Base-by-base conservation (phyloP, 2,797 vertebrate species). In the Chiloscyllium punctatum region DNA sequence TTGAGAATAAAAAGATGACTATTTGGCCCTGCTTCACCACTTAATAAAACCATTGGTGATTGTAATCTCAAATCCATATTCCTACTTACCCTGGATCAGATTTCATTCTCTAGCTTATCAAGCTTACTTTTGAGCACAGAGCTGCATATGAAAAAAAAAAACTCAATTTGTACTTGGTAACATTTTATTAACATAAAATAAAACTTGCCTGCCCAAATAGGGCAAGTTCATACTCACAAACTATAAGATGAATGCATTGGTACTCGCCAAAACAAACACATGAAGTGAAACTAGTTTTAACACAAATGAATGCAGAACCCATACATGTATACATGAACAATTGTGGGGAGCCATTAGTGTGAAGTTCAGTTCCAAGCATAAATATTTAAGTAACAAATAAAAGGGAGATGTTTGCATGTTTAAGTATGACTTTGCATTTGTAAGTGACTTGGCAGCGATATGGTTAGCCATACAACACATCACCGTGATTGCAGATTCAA, bases 101-200 rank as follows among this genome's bases (percentile, higher is more conserved):
- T 62, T 62, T 62, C 8, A 62, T 62, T 62, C 57, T 7, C 57
- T 62, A 62, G 57, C 57, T 48, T 48, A 48, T 42, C 42, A 48
- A 48, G 42, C 48, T 42, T 48, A 48, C 42, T 48, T 48, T 48
- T 48, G 57, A 74, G 25, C 3, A 51, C 6, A 69, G 2, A 48
- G 30, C 48, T 37, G 9, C 33, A 71, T 42, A 4, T 51, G 53
- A 94, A 62, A 9, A 77, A 23, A 69, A 94, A 42, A 3, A 42
- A 92, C 23, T 23, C 90, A 68, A 69, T 3, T 94, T 51, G 33
- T 13, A 94, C 27, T 74, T 95, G 94, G 74, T 95, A 57, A 77
- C 6, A 30, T 95, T 94, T 95, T 95, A 77, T 95, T 95, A 95
- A 95, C 94, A 74, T 51, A 74, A 95, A 95, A 95, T 95, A 95